These are phyloP conservation scores for Ictalurus furcatus DNA, from an alignment of 2,113 vertebrate genomes.

Conservation along the genomic window DNA sequence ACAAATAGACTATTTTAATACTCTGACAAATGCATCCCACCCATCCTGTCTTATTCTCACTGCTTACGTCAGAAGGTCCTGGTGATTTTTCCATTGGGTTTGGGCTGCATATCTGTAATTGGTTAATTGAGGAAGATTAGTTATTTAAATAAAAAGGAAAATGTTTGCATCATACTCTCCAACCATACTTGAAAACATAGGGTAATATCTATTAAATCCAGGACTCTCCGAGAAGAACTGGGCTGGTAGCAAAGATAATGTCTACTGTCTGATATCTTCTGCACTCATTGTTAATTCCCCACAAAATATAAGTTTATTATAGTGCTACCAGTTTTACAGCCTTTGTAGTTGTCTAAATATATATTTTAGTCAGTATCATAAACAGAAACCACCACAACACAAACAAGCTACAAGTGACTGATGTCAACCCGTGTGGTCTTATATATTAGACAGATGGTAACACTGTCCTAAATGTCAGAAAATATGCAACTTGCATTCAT, in stretches of 20 bases:
- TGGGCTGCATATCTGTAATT: slow-evolving; percentile 31
- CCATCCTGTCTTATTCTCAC: slow-evolving; percentile 62
- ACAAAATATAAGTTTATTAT: background rate
- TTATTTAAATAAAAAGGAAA: slow-evolving; percentile 30
- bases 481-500: background rate
- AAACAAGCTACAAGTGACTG: background rate
- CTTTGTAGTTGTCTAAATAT: background rate
- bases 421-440: background rate
- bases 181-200: background rate
- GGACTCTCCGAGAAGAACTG: background rate
- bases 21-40: slow-evolving; percentile 46
- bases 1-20: slow-evolving; percentile 55
- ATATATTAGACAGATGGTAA: background rate
- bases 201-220: background rate
- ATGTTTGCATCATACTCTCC: background rate
- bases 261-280: background rate
- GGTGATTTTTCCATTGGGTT: slow-evolving; percentile 33
- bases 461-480: background rate
- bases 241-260: background rate
- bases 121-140: slow-evolving; percentile 36
- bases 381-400: background rate
- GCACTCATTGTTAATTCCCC: background rate
- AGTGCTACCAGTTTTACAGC: background rate
- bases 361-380: background rate
- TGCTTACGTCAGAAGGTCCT: slow-evolving; percentile 48